Evolutionary conservation across 2,888 invertebrate genomes (phyloP), one percentile per base, ranked within the genome.

Genomic region (Volucella bombylans): DNA sequence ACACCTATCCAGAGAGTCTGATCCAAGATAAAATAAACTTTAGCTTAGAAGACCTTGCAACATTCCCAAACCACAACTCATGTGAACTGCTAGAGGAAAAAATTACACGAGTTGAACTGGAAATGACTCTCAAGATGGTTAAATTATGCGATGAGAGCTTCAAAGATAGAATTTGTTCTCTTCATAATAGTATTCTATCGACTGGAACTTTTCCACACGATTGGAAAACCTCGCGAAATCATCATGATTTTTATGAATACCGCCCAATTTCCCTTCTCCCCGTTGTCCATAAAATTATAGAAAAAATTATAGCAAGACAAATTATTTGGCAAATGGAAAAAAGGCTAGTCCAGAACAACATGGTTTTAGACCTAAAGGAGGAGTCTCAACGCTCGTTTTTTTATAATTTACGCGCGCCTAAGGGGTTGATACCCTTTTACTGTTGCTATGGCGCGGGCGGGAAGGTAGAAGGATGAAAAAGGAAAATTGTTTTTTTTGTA

Each of bases 251-350:
- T 18, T 1, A 18, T 18, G 18, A 18, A 18, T 18, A 18, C 18
- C 18, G 18, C 18, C 18, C 18, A 18, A 18, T 18, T 18, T 18
- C 18, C 18, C 18, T 18, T 18, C 18, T 18, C 1, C 18, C 18
- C 18, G 18, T 41, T 41, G 15, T 55, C 54, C 31, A 31, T n/a
- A 55, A 55, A 55, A 55, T 57, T 41, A 41, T 18, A n/a, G 18
- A 18, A 18, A 18, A 18, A 18, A 18, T 18, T 18, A 18, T 18
- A 18, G 18, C 18, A 12, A 41, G 15, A 41, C 41, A 41, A 57
- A 57, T 57, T 31, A 14, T 49, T 23, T 64, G 64, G 49, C 38
- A n/a, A 23, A 62, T 62, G 11, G 62, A 62, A 62, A 62, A 47
- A 23, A 54, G 14, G 49, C 49, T 10, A 45, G n/a, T n/a, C n/a